Evolutionary conservation across 1,140 invertebrate species (phyloP).

Genomic region (Mesaphorura yosii): DNA sequence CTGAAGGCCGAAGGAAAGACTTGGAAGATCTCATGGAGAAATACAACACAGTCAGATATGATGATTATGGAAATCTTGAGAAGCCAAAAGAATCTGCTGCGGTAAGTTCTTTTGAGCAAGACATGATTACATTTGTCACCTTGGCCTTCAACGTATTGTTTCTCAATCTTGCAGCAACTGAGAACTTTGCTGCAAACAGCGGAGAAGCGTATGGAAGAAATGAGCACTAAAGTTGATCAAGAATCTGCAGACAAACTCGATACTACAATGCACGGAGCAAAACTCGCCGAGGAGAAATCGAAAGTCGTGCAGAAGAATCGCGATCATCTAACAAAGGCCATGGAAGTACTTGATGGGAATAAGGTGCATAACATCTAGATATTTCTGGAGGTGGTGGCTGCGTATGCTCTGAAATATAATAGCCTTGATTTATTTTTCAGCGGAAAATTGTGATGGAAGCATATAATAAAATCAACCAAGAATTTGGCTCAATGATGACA

Average conservation of each 20-base stretch:
- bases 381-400: no score
- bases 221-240: not conserved
- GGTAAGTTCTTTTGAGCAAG: no score
- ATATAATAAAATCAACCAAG: constrained; percentile 51
- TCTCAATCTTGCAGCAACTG: not conserved
- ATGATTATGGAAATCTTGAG: not conserved
- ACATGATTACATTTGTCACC: no score
- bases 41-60: not conserved
- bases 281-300: constrained; percentile 59
- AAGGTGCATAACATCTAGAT: not conserved
- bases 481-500: constrained; percentile 94
- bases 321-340: constrained; percentile 47
- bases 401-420: no score
- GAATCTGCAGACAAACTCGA: not conserved
- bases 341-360: constrained; percentile 1
- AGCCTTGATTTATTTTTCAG: no score
- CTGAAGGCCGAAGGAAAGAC: not conserved
- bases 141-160: no score
- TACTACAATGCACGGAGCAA: not conserved
- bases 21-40: not conserved
- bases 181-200: not conserved
- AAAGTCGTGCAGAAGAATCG: constrained; percentile 66
- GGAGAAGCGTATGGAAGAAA: not conserved
- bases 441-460: constrained; percentile 21
- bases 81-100: not conserved